phyloP scores from a whole-genome alignment of 2,888 invertebrate genomes.

The Silvanus unidentatus region DNA sequence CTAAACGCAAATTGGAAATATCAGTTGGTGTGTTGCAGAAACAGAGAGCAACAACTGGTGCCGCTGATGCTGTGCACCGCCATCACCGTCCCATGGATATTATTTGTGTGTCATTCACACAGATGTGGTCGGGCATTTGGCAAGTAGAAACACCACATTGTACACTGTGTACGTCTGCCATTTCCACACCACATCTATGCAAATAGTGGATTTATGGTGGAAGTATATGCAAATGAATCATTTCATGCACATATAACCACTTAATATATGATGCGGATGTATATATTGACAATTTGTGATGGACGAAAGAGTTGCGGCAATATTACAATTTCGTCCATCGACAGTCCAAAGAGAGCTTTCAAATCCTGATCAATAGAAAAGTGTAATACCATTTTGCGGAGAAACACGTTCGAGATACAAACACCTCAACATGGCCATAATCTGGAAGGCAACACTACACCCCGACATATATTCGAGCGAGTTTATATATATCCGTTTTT shows the following conservation, averaged over 20 bases:
- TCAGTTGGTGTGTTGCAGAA: conserved; percentile 21
- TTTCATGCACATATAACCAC: conserved; percentile 2
- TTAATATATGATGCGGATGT: conserved; percentile 2
- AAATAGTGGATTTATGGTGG: conserved; percentile 30
- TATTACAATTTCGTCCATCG: too few relatives aligned
- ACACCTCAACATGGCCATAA: too few relatives aligned
- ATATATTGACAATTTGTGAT: too few relatives aligned
- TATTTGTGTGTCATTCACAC: conserved; percentile 30
- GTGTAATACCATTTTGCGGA: too few relatives aligned
- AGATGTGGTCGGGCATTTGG: conserved; percentile 25
- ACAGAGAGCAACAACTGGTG: conserved; percentile 8
- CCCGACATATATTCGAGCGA: too few relatives aligned
- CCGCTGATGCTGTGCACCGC: conserved; percentile 1
- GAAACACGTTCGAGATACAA: too few relatives aligned
- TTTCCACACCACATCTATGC: conserved; percentile 30
- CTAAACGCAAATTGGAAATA: conserved; percentile 29
- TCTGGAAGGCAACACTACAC: too few relatives aligned
- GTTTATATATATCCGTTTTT: too few relatives aligned
- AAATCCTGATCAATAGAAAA: too few relatives aligned
- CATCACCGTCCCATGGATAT: conserved; percentile 25
- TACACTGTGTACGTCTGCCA: conserved; percentile 11
- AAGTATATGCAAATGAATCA: conserved; percentile 29
- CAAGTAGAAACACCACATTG: conserved; percentile 22
- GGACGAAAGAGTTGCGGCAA: too few relatives aligned
- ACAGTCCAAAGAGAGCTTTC: too few relatives aligned